A percentile compares a stretch with the other conserved stretches of the same genome.
Conservation (phyloP, 2,113 vertebrate genomes). For the Microcebus murinus region DNA sequence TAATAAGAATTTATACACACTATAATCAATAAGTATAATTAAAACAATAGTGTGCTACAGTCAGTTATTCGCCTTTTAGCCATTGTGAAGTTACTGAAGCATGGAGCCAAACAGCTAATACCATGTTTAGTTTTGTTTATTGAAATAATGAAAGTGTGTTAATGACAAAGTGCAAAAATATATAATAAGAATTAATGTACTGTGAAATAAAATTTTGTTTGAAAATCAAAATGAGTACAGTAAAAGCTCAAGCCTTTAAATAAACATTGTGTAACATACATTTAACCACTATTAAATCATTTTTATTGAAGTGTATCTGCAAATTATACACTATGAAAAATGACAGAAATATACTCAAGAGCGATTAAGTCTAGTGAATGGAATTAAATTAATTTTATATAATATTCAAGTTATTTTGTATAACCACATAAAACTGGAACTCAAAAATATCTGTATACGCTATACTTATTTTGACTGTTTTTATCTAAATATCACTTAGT, state of each 20-base stretch:
- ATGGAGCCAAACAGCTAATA: constrained; percentile 70
- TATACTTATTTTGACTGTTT: background rate
- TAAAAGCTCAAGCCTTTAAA: constrained; percentile 72
- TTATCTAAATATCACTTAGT: background rate
- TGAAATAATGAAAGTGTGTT: constrained; percentile 81
- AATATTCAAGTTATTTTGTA: constrained; percentile 23
- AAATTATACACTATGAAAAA: constrained; percentile 67
- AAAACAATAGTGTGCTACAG: constrained; percentile 74
- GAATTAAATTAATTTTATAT: constrained; percentile 59
- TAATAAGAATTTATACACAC: constrained; percentile 82
- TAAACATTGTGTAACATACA: constrained; percentile 50
- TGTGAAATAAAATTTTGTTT: constrained; percentile 84
- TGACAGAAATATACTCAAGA: background rate
- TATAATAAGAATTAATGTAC: constrained; percentile 84
- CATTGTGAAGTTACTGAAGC: constrained; percentile 77
- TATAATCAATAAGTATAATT: constrained; percentile 83
- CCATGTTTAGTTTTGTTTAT: constrained; percentile 77
- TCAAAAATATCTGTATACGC: background rate
- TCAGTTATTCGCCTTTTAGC: constrained; percentile 77
- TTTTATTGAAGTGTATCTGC: constrained; percentile 65
- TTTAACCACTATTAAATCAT: constrained; percentile 60
- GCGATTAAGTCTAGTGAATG: background rate
- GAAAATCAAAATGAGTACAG: constrained; percentile 71
- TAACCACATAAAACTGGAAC: background rate
- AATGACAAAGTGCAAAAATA: constrained; percentile 79